Evolutionary conservation across 2,888 invertebrate genomes (phyloP).

Genomic region (Bursaphelenchus okinawaensis): DNA sequence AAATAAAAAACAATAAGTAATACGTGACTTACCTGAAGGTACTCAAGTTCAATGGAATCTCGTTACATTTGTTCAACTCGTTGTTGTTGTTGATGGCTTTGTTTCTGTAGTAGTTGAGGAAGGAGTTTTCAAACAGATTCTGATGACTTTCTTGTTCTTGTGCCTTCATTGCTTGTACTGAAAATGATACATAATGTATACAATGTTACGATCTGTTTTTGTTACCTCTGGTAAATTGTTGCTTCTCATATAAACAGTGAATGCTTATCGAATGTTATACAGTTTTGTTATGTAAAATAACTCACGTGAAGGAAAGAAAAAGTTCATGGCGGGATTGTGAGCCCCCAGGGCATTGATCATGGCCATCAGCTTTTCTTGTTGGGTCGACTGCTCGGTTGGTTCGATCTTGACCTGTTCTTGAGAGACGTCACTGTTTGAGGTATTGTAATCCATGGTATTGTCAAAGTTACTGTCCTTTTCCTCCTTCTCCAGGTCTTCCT

Average conservation of each 20-base stretch:
- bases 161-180: background rate
- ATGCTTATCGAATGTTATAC: too few relatives aligned
- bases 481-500: slow-evolving; percentile 29
- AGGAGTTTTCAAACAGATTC: background rate
- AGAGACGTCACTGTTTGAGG: slow-evolving; percentile 25
- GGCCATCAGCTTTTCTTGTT: slow-evolving; percentile 30
- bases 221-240: too few relatives aligned
- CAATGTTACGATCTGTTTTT: too few relatives aligned
- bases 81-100: background rate
- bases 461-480: background rate
- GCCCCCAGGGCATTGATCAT: slow-evolving; percentile 20
- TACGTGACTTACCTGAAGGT: background rate
- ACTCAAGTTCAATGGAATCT: background rate
- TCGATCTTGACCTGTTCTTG: background rate
- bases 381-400: background rate
- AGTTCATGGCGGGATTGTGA: slow-evolving; percentile 16
- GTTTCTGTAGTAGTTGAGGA: background rate
- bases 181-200: too few relatives aligned
- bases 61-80: background rate
- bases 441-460: slow-evolving; percentile 24
- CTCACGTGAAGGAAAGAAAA: slow-evolving; percentile 33
- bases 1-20: too few relatives aligned
- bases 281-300: too few relatives aligned
- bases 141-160: background rate
- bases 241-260: too few relatives aligned